Base-by-base conservation (phyloP, 2,797 vertebrate genomes). In the Echeneis naucrates region DNA sequence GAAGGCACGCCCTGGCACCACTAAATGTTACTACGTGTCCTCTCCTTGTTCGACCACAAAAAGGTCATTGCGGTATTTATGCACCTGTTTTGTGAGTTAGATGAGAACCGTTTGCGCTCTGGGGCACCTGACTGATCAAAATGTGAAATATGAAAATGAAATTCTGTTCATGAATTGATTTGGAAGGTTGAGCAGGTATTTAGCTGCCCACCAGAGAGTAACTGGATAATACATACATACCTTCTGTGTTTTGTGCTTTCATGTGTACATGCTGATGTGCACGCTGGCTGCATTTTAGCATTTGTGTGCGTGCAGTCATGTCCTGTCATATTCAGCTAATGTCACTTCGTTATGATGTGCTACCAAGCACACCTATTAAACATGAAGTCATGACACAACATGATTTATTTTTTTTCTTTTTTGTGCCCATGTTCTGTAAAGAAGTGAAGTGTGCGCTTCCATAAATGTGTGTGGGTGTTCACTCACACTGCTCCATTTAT, bases 51-150 rank as follows among this genome's bases (percentile, higher is more conserved):
- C 72, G 59, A 19, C 32, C 72, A 56, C 64, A 72, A 27, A 92
- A 92, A 92, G 91, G 90, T 93, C 92, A 92, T 47, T 48, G 78
- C 67, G 55, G 91, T 87, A 92, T 93, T 92, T 91, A 92, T 90
- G 78, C 77, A 80, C 57, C 85, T 90, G 88, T 85, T 92, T 90
- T 85, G 81, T 48, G 59, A 87, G 73, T 76, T 82, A 77, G 83
- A 89, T 80, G 74, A 69, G 64, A 77, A 72, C 71, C 69, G 78
- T 78, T 87, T 89, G 82, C 50, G 78, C 85, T 92, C 78, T 89
- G 78, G 86, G 83, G 64, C 77, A 82, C 77, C 85, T 84, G 87
- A 87, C 81, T 69, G 55, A 85, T 84, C 40, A 51, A 73, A 88
- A 84, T 50, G 23, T 77, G 72, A 84, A 82, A 82, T 82, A 79